These are phyloP conservation scores for Tenthredo mesomela DNA, from an alignment of 2,888 invertebrate species.

Conservation along the genomic window DNA sequence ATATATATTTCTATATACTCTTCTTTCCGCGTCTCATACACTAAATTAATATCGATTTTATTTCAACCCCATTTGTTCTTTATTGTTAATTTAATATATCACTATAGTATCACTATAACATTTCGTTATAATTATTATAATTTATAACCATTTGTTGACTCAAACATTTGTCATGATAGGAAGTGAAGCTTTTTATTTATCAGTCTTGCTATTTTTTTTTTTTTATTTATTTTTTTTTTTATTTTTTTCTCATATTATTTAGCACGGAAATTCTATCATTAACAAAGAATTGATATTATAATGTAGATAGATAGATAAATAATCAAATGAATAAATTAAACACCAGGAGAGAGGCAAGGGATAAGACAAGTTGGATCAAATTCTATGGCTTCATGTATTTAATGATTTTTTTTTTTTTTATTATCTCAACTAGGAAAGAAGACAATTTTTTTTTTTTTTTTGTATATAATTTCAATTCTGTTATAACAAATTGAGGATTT, in stretches of 20 bases:
- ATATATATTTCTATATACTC: too few relatives aligned
- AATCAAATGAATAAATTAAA: neutral
- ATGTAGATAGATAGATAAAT: neutral
- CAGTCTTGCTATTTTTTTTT: neutral
- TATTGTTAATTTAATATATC: neutral
- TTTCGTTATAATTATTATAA: neutral
- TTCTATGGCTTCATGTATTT: conserved; percentile 11
- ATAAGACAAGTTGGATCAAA: neutral
- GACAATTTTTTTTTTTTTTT: too few relatives aligned
- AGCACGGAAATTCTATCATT: neutral
- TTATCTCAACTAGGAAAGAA: neutral
- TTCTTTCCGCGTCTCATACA: neutral
- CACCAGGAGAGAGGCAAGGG: neutral
- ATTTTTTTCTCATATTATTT: neutral
- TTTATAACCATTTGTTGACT: neutral
- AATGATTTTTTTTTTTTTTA: conserved; percentile 27
- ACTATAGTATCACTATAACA: neutral
- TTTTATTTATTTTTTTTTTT: neutral
- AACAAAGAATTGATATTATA: conserved; percentile 1
- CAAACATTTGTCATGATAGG: neutral
- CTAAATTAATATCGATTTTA: conserved; percentile 6
- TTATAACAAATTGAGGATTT: neutral
- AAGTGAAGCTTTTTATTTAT: neutral
- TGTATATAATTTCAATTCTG: neutral
- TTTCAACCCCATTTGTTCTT: conserved; percentile 1